Evolutionary conservation across 2,888 invertebrate species (phyloP), one percentile per base, ranked within the genome.

Genomic region (Latrodectus elegans): DNA sequence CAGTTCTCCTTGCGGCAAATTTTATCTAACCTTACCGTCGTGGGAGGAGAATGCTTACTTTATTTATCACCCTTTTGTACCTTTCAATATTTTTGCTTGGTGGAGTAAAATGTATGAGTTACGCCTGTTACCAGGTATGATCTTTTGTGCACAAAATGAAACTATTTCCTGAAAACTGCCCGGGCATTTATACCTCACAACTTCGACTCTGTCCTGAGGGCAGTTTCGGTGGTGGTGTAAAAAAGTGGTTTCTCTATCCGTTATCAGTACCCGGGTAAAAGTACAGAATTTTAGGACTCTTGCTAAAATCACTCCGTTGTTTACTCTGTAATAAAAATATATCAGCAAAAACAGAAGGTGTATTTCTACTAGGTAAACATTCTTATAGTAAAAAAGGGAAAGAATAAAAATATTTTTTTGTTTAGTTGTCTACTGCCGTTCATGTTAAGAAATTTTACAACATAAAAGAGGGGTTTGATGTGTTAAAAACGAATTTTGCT

Each of bases 21-120:
- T 73, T 80, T 64, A 80, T 72, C 72, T 80, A 53, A 80, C 60
- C 51, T 17, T 80, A 80, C 78, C 80, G 80, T 64, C 70, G 73
- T 51, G 72, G n/a, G 10, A 22, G 22, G 72, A 64, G 60, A 80
- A 80, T 80, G 73, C 53, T 65, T 38, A 51, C 65, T 79, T 72
- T 79, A 79, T 79, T 79, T 79, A 79, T 79, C 22, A n/a, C 79
- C 17, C 60, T 79, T 79, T 79, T 75, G 8, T 75, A 22, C 14
- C 10, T 4, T 38, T 65, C 49, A 11, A 26, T 10, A 1, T 10
- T 65, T 76, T 76, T 76, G 64, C 55, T n/a, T 73, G 22, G 52
- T 15, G 17, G 26, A 51, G 71, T 49, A 22, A 9, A 77, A 67
- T 77, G 52, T 38, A 55, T 51, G 70, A 67, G 67, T 78, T 78